A percentile compares a stretch with the other conserved stretches of the same genome.
phyloP scores from a whole-genome alignment of 2,113 vertebrate species.

The Lycaon pictus region DNA sequence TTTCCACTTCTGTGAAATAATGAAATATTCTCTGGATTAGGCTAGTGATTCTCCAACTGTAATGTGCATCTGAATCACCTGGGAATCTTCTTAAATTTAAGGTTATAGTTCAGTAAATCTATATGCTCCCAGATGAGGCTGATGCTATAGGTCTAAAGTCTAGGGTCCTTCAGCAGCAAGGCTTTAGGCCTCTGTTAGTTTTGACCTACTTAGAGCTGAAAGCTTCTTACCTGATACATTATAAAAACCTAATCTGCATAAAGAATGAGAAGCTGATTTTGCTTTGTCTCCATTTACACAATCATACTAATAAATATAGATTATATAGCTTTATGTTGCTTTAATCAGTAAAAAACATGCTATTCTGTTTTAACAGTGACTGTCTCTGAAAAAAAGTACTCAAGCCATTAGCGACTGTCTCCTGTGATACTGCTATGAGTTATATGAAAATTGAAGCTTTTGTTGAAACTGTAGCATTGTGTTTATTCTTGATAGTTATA shows the following conservation, averaged over 20 bases:
- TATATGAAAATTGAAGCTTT: slow-evolving; percentile 8
- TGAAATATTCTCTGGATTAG: neutral
- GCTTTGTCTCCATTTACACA: neutral
- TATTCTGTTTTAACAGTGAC: neutral
- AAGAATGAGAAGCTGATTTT: neutral
- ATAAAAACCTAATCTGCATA: neutral
- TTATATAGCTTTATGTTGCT: neutral
- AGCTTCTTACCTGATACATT: neutral
- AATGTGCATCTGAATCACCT: neutral
- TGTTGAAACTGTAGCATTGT: neutral
- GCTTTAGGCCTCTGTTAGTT: neutral
- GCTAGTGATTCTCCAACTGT: neutral
- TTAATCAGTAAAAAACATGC: neutral
- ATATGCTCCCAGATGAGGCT: neutral
- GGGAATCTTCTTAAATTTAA: neutral
- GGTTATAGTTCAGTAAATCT: neutral
- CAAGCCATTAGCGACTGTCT: neutral
- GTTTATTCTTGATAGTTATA: neutral
- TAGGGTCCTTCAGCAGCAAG: neutral
- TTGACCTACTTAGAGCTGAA: neutral
- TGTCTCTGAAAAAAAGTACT: slow-evolving; percentile 11
- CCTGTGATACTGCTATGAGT: neutral
- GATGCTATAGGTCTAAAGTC: neutral
- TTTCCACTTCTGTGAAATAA: neutral
- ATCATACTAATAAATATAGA: neutral